Percentiles rank a stretch among this genome's conserved stretches.
phyloP scores from a whole-genome alignment of 2,797 vertebrate species.

The Parambassis ranga region DNA sequence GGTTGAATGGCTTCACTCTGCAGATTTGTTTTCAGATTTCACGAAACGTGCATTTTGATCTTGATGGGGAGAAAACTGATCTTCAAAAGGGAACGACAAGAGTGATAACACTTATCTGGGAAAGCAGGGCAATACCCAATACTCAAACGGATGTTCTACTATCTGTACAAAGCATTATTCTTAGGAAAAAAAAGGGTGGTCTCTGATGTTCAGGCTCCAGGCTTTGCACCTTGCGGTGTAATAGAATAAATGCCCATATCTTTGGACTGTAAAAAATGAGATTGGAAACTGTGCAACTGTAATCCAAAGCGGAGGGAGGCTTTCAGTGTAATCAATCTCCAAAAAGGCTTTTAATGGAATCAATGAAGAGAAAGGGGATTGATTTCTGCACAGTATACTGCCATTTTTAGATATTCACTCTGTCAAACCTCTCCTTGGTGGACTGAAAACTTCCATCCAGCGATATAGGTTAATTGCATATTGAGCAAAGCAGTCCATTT shows the following conservation, averaged over 20 bases:
- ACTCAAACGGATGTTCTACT: slow-evolving; percentile 55
- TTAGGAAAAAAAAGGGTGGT: slow-evolving; percentile 47
- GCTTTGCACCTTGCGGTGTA: slow-evolving; percentile 69
- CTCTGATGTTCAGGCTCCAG: slow-evolving; percentile 51
- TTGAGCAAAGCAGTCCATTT: slow-evolving; percentile 73
- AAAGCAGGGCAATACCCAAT: slow-evolving; percentile 55
- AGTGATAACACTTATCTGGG: slow-evolving; percentile 65
- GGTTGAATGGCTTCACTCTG: slow-evolving; percentile 2
- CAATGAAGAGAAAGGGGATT: slow-evolving; percentile 78
- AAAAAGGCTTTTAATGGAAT: slow-evolving; percentile 85
- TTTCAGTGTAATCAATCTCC: slow-evolving; percentile 83
- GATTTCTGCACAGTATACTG: slow-evolving; percentile 72
- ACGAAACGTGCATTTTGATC: slow-evolving; percentile 49
- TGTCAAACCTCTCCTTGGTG: slow-evolving; percentile 69
- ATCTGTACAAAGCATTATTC: slow-evolving; percentile 63
- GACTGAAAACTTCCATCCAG: slow-evolving; percentile 67
- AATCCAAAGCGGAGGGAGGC: slow-evolving; percentile 75
- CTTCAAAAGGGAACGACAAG: slow-evolving; percentile 55
- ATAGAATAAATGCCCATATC: slow-evolving; percentile 76
- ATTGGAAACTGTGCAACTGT: slow-evolving; percentile 69
- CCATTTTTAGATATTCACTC: slow-evolving; percentile 80
- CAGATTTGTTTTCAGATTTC: slow-evolving; percentile 33
- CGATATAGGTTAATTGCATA: slow-evolving; percentile 79
- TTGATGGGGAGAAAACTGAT: slow-evolving; percentile 54
- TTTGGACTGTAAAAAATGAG: slow-evolving; percentile 67